Conservation (phyloP, 2,888 invertebrate genomes). For the Plebejus anna region DNA sequence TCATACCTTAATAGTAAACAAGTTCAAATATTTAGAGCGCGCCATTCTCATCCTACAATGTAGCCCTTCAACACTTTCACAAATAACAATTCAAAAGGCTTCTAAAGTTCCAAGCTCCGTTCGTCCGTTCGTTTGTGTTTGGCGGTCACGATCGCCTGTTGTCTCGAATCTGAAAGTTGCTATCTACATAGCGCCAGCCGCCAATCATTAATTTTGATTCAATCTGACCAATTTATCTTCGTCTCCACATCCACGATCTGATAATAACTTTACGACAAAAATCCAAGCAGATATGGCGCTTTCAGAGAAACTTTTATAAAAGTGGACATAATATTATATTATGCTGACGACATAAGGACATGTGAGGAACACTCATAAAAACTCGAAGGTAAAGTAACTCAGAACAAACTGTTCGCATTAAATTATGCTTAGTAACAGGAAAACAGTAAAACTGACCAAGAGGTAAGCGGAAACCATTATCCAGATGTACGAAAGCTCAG, state of each 20-base stretch:
- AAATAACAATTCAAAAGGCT: not conserved
- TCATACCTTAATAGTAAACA: constrained; percentile 44
- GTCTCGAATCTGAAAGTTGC: not conserved
- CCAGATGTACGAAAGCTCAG: not conserved
- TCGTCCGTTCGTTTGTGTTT: not conserved
- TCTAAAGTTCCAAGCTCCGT: not conserved
- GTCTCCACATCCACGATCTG: not conserved
- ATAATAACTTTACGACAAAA: not conserved
- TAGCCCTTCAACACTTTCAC: constrained; percentile 20
- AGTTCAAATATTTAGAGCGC: constrained; percentile 44
- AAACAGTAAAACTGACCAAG: not conserved
- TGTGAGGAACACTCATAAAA: not conserved
- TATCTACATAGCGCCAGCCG: not conserved
- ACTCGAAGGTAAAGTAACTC: not conserved
- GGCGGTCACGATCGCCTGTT: not conserved
- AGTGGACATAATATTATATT: too few species aligned
- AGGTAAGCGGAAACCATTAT: not conserved
- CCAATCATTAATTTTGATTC: constrained; percentile 4
- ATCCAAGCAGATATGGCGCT: not conserved
- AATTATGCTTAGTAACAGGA: not conserved
- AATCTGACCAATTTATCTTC: not conserved
- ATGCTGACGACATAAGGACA: too few species aligned
- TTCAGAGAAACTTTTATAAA: not conserved
- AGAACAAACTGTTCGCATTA: not conserved
- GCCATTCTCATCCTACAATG: constrained; percentile 6